These are phyloP conservation scores for Rhinoraja longicauda DNA, from an alignment of 2,797 vertebrate species.

Conservation along the genomic window DNA sequence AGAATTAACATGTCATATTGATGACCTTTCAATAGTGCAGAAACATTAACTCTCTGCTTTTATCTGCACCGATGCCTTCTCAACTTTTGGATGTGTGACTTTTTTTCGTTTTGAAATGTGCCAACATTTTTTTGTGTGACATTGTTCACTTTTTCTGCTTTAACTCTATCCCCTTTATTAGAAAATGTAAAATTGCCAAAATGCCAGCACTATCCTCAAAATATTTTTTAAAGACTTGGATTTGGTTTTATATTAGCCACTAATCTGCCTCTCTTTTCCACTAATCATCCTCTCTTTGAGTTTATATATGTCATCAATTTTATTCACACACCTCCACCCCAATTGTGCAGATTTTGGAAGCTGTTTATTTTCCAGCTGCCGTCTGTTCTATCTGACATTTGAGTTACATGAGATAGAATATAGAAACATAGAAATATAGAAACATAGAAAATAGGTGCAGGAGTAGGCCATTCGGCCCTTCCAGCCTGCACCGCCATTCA, in stretches of 20 bases:
- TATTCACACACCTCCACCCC: background rate
- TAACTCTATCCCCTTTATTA: background rate
- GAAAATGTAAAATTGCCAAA: background rate
- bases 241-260: background rate
- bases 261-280: no score
- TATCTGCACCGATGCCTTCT: no score
- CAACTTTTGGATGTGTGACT: background rate
- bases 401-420: background rate
- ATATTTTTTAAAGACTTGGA: background rate
- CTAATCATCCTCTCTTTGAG: background rate
- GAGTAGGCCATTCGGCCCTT: no score
- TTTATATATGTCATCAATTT: background rate
- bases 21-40: no score
- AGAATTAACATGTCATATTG: no score
- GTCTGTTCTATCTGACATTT: background rate
- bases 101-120: background rate
- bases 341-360: background rate
- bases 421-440: no score
- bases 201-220: no score
- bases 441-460: no score
- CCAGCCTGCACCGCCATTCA: no score
- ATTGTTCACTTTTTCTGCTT: background rate
- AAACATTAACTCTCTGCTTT: no score
- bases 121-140: background rate
- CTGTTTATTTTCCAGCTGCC: background rate